These are phyloP conservation scores for Casuarius casuarius DNA, from an alignment of 2,113 vertebrate genomes.

Conservation along the genomic window DNA sequence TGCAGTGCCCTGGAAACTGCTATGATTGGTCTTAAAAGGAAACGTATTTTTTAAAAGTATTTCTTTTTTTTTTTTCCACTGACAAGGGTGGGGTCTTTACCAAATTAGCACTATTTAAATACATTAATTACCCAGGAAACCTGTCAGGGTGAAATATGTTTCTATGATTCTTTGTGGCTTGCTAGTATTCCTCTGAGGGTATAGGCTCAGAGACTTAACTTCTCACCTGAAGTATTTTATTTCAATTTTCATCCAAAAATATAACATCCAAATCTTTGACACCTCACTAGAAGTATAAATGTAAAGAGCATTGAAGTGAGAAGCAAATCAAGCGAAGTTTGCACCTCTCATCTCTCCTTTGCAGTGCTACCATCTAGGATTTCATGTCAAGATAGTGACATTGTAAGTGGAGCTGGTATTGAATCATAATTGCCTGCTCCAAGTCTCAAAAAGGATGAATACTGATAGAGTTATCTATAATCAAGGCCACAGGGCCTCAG, in stretches of 20 bases:
- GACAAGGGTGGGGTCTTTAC: neutral
- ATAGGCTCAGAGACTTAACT: neutral
- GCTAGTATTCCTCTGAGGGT: neutral
- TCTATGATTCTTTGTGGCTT: neutral
- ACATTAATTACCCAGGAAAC: neutral
- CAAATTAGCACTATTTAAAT: neutral
- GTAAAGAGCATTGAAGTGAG: constrained; percentile 30
- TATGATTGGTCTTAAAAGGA: neutral
- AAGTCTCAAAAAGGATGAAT: neutral
- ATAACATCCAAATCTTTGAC: constrained; percentile 12
- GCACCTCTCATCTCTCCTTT: constrained; percentile 17
- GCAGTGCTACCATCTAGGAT: neutral
- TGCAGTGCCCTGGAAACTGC: neutral
- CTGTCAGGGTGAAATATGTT: neutral
- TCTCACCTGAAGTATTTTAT: constrained; percentile 32
- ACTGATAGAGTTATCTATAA: neutral
- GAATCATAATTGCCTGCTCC: neutral
- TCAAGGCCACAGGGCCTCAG: neutral
- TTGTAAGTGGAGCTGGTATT: neutral
- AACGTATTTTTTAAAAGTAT: neutral
- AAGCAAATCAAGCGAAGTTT: neutral
- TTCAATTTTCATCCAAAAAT: constrained; percentile 36
- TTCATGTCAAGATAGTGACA: neutral
- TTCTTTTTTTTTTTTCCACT: too few species aligned
- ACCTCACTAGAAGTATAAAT: constrained; percentile 14